Base-by-base conservation (phyloP, 1,140 invertebrate genomes). In the Calosoma granatense region DNA sequence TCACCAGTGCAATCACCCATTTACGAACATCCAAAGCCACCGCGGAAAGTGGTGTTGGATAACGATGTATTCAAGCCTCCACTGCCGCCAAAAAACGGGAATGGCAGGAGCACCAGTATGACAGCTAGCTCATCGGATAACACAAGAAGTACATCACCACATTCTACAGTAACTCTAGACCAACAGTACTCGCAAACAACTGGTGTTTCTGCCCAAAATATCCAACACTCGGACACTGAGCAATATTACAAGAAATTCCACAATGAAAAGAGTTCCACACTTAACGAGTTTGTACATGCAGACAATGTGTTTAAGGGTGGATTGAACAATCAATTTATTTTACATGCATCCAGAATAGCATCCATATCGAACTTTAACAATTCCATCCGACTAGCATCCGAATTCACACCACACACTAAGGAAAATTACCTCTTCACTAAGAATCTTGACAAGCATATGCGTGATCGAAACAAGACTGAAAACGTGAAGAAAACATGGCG, bases 1-100 rank as follows among this genome's bases (percentile, higher is more conserved):
- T 75, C 75, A 6, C 68, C 77, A 2, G 41, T 12, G 3, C 68
- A 69, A 3, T 64, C 59, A 20, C 71, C 75, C 0, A 76, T 83
- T 56, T 84, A 84, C 62, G 80, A 83, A 61, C 74, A 76, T 2
- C 81, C 82, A 15, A 78, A 74, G 57, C 77, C 80, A 17, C 77
- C 79, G 1, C 68, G 74, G 58, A 74, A 71, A 64, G 74, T 82
- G 9, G 70, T 76, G 47, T 62, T 59, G 47, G 30, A 56, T 36
- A 61, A 64, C 57, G 62, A 67, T 47, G 61, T 61, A 60, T 55
- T 70, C 19, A 72, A 70, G 58, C 74, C 76, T 36, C 70, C 72
- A 54, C 61, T 75, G 56, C 70, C 75, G 60, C 70, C 78, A 81
- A 85, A 84, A 83, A 84, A 81, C 77, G 71, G 65, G 56, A 73